phyloP scores from a whole-genome alignment of 2,888 invertebrate genomes.

The Cephus rjabovi region DNA sequence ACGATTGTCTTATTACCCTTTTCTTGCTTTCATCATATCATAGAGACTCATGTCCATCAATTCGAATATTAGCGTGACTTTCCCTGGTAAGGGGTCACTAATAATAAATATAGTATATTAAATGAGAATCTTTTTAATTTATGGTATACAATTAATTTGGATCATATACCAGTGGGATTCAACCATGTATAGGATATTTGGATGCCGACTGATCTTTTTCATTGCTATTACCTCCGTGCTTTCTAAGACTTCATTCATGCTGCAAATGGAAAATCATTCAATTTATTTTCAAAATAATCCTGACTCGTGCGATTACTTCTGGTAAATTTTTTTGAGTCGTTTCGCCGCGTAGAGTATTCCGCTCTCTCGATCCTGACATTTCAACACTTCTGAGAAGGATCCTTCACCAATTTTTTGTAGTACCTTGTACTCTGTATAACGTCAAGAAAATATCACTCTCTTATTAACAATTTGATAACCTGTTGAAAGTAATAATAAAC shows the following conservation, averaged over 20 bases:
- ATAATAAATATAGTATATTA: conserved; percentile 25
- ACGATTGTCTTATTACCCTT: conserved; percentile 53
- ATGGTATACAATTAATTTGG: neutral
- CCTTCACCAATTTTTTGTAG: conserved; percentile 77
- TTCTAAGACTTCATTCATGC: conserved; percentile 66
- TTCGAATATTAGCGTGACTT: conserved; percentile 74
- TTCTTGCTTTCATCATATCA: conserved; percentile 72
- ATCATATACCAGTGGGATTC: conserved; percentile 74
- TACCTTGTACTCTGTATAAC: conserved; percentile 71
- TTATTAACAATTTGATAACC: neutral
- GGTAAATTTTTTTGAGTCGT: conserved; percentile 72
- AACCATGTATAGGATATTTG: conserved; percentile 73
- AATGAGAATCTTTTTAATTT: neutral
- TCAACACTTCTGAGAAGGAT: conserved; percentile 77
- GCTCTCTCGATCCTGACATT: conserved; percentile 72
- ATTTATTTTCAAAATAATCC: conserved; percentile 7
- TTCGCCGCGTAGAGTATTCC: conserved; percentile 74
- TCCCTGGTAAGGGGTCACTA: conserved; percentile 72
- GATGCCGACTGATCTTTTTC: conserved; percentile 71
- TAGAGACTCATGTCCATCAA: conserved; percentile 79
- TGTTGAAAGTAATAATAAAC: neutral
- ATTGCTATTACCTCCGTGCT: conserved; percentile 74
- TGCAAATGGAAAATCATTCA: conserved; percentile 46
- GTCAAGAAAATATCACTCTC: neutral
- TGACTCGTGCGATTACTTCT: conserved; percentile 64